A percentile compares a stretch with the other conserved stretches of the same genome.
phyloP scores from a whole-genome alignment of 2,113 vertebrate species.

The Trichomycterus rosablanca region DNA sequence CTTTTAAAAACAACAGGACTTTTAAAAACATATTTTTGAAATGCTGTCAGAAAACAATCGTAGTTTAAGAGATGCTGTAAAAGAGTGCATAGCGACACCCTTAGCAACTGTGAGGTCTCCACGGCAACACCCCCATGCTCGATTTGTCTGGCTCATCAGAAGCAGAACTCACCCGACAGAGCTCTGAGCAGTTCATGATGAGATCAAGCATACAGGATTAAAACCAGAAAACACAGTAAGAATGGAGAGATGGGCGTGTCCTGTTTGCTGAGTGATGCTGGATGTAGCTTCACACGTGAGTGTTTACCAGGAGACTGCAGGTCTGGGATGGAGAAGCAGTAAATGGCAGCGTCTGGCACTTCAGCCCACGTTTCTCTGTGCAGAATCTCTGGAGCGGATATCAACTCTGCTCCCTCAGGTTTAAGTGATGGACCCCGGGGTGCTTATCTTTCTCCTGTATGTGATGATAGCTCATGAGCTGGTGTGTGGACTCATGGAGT shows the following conservation, averaged over 20 bases:
- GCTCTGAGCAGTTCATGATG: neutral
- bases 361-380: neutral
- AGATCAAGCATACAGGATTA: neutral
- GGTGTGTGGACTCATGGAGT: constrained; percentile 83
- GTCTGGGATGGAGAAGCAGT: neutral
- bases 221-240: neutral
- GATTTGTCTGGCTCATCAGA: constrained; percentile 26
- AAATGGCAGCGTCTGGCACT: neutral
- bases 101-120: constrained; percentile 67
- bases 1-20: no score
- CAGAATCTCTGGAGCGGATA: neutral
- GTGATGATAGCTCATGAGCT: constrained; percentile 83
- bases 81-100: constrained; percentile 25
- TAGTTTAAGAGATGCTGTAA: constrained; percentile 1
- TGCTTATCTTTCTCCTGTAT: constrained; percentile 85
- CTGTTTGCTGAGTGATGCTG: neutral
- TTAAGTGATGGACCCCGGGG: constrained; percentile 74
- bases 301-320: neutral
- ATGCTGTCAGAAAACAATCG: neutral
- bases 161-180: neutral
- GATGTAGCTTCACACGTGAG: no score
- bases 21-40: no score
- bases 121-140: constrained; percentile 63
- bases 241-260: neutral
- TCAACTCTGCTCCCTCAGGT: neutral